These are phyloP conservation scores for Vandiemenella viatica DNA, from an alignment of 2,888 invertebrate genomes.

Conservation along the genomic window DNA sequence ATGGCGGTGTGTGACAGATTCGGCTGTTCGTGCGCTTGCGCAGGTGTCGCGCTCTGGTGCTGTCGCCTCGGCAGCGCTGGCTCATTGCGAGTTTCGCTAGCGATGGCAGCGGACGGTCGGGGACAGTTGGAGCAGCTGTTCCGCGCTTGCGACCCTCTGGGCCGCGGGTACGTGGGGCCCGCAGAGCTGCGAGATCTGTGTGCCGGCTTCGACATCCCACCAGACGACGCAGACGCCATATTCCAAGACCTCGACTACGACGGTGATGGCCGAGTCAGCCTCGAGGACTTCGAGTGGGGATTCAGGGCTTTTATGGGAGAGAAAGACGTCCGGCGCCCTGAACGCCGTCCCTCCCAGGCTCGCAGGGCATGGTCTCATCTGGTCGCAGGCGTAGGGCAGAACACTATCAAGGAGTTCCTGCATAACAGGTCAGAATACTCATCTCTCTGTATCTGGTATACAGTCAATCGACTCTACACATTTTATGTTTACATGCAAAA, in stretches of 20 bases:
- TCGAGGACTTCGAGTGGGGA: conserved; percentile 35
- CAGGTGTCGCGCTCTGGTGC: no score
- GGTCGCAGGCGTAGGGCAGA: conserved; percentile 23
- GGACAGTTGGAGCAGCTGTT: conserved; percentile 28
- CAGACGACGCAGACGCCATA: conserved; percentile 30
- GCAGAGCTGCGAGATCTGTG: conserved; percentile 33
- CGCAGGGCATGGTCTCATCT: conserved; percentile 24
- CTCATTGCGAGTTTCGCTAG: no score
- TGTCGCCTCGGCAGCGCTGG: no score
- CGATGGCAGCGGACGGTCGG: conserved; percentile 1
- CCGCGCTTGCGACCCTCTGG: conserved; percentile 29
- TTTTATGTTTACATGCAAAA: no score
- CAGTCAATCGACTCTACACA: no score
- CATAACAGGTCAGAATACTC: conserved; percentile 18
- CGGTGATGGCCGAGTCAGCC: conserved; percentile 34
- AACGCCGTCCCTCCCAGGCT: conserved; percentile 21
- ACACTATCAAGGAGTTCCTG: conserved; percentile 22
- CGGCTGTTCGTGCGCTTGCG: no score
- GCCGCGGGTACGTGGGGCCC: conserved; percentile 31
- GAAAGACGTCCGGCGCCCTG: conserved; percentile 14
- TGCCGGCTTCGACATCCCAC: conserved; percentile 27
- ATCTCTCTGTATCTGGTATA: no score
- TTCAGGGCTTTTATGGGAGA: conserved; percentile 27
- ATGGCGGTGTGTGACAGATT: no score
- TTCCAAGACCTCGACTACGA: conserved; percentile 35